Evolutionary conservation across 2,113 vertebrate species (phyloP).

Genomic region (Calypte anna): DNA sequence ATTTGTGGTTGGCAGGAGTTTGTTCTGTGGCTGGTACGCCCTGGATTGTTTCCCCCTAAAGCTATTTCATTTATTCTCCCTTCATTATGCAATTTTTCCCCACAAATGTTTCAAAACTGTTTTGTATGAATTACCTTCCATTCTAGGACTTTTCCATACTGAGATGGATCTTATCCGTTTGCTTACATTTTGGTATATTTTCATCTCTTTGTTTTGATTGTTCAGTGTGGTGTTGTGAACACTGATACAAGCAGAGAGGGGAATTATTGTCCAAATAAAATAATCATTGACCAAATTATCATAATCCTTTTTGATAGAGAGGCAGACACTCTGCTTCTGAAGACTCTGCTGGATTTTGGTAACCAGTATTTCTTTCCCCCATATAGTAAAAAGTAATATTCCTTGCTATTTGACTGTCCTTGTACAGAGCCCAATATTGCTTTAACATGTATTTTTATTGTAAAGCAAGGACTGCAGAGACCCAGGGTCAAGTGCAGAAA

Average conservation of each 20-base stretch:
- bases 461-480: background rate
- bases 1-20: constrained; percentile 5
- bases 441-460: background rate
- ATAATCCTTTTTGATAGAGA: background rate
- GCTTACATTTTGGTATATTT: background rate
- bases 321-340: background rate
- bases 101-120: constrained; percentile 20
- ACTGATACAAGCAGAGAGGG: background rate
- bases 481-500: background rate
- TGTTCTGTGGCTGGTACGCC: background rate
- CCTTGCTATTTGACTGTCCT: background rate
- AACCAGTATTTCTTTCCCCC: background rate
- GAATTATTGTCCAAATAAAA: background rate
- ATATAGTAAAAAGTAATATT: background rate
- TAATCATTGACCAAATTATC: background rate
- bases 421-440: background rate
- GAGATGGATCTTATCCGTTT: background rate
- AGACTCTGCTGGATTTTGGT: background rate
- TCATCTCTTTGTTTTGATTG: background rate
- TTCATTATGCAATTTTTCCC: background rate
- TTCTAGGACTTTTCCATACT: background rate
- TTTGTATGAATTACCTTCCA: background rate
- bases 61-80: constrained; percentile 16
- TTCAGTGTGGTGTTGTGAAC: background rate
- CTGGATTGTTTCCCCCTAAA: background rate